Percentiles rank a stretch among this genome's conserved stretches.
Evolutionary conservation across 2,888 invertebrate species (phyloP).

Genomic region (Phania funesta): DNA sequence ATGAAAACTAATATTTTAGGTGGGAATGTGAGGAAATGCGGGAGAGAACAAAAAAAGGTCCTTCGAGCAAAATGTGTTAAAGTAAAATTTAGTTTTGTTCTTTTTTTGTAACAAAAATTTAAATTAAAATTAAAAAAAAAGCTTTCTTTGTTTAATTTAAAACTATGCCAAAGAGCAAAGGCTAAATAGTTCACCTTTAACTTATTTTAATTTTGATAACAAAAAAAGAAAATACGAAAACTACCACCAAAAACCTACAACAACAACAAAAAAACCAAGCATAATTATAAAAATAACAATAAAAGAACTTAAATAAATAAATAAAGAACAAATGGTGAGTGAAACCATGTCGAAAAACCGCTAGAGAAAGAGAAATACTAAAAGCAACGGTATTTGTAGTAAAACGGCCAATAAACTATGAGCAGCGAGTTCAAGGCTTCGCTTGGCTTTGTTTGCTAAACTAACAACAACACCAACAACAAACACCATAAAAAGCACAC

Average conservation of each 20-base stretch:
- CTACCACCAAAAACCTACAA: constrained; percentile 3
- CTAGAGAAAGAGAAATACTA: constrained; percentile 40
- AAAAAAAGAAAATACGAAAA: constrained; percentile 17
- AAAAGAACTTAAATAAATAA: constrained; percentile 8
- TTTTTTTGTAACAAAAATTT: neutral
- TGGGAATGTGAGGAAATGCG: neutral
- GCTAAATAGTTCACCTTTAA: constrained; percentile 26
- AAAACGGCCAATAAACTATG: constrained; percentile 78
- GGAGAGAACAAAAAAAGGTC: neutral
- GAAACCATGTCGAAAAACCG: constrained; percentile 62
- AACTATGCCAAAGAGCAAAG: constrained; percentile 18
- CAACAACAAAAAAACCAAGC: constrained; percentile 10
- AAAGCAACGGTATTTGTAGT: constrained; percentile 77
- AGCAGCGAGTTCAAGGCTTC: constrained; percentile 77
- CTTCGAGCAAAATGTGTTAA: neutral
- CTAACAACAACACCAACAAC: constrained; percentile 21
- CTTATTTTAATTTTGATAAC: constrained; percentile 37
- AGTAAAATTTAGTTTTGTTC: neutral
- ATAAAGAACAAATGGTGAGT: constrained; percentile 38
- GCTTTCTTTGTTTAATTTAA: neutral
- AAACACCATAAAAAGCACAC: neutral
- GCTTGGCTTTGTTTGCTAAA: constrained; percentile 41
- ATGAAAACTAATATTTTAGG: too few species aligned
- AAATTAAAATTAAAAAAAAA: neutral
- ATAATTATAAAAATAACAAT: neutral